A percentile compares a stretch with the other conserved stretches of the same genome.
phyloP scores from a whole-genome alignment of 2,113 vertebrate species.

The Okapia johnstoni region DNA sequence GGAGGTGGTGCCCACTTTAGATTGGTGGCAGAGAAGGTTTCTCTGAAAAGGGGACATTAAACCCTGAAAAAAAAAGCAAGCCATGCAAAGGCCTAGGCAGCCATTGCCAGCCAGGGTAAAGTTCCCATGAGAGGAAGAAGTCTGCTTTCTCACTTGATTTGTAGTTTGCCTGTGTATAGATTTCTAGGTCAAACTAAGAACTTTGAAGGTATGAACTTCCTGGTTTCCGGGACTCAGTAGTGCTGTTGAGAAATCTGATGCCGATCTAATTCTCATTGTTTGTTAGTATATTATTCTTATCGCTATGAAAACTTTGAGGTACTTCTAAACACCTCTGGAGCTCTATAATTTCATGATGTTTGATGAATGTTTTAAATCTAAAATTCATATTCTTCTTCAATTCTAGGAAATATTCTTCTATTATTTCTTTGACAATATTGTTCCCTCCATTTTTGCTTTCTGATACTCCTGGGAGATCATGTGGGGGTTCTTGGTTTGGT shows the following conservation, averaged over 20 bases:
- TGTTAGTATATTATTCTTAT: background rate
- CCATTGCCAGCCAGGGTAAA: background rate
- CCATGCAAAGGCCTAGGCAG: background rate
- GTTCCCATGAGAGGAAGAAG: background rate
- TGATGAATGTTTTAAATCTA: background rate
- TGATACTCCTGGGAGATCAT: background rate
- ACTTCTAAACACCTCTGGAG: background rate
- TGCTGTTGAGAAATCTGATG: background rate
- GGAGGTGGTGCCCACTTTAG: background rate
- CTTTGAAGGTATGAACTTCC: background rate
- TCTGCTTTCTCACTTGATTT: background rate
- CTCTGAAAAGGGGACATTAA: background rate
- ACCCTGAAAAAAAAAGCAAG: background rate
- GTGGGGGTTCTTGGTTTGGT: background rate
- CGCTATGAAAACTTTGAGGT: background rate
- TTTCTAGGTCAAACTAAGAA: background rate
- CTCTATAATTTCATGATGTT: background rate
- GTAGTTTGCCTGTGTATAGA: background rate
- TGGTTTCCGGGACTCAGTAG: background rate
- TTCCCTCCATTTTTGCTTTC: background rate
- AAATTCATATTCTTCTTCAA: background rate
- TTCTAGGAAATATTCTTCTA: background rate
- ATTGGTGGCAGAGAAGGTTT: background rate
- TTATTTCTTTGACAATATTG: background rate
- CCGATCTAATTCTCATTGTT: background rate